A percentile compares a stretch with the other conserved stretches of the same genome.
Conservation (phyloP, 1,140 invertebrate species). For the Lamellibrachia luymesi region DNA sequence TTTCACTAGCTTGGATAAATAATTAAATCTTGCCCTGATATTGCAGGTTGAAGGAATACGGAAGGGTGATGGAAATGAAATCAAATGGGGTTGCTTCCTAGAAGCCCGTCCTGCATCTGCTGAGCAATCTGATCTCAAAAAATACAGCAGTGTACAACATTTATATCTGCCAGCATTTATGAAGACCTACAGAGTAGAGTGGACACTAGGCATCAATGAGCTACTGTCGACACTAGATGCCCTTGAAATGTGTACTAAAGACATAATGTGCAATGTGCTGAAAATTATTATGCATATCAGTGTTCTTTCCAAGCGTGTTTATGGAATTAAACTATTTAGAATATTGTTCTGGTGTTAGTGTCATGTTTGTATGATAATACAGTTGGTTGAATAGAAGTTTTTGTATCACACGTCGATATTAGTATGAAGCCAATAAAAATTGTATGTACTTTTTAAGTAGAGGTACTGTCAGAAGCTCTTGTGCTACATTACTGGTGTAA, state of each 20-base stretch:
- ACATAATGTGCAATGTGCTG: neutral
- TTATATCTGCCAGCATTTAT: neutral
- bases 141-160: neutral
- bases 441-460: too few species aligned
- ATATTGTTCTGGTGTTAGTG: neutral
- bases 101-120: neutral
- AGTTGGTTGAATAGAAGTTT: neutral
- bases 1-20: neutral
- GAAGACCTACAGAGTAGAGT: neutral
- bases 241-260: neutral
- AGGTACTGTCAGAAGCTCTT: too few species aligned
- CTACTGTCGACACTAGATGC: neutral
- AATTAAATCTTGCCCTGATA: neutral
- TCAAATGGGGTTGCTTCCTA: neutral
- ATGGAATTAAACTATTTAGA: neutral
- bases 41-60: neutral
- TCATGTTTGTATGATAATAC: neutral
- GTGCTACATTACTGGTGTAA: too few species aligned
- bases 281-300: neutral
- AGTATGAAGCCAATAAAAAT: too few species aligned
- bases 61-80: neutral
- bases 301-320: neutral
- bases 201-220: neutral
- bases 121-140: neutral
- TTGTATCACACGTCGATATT: too few species aligned